Evolutionary conservation across 1,140 invertebrate species (phyloP).

Genomic region (Drosophila bifasciata): DNA sequence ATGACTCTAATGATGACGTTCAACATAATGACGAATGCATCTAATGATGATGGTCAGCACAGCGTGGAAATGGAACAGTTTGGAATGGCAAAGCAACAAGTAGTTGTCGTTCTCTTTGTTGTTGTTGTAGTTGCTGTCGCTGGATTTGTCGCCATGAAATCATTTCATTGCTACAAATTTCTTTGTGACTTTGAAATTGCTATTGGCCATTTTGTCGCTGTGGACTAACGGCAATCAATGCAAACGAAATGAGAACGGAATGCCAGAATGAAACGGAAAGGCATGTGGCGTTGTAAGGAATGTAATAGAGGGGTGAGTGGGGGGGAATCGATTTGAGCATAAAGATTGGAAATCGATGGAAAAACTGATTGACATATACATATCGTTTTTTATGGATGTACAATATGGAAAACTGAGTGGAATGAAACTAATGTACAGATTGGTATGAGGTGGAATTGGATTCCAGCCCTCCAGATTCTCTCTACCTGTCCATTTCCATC

Average conservation of each 20-base stretch:
- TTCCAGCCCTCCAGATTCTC: no score
- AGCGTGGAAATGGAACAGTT: slow-evolving; percentile 53
- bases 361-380: neutral
- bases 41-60: slow-evolving; percentile 30
- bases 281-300: slow-evolving; percentile 2
- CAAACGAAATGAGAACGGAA: slow-evolving; percentile 45
- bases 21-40: slow-evolving; percentile 4
- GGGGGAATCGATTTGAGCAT: neutral
- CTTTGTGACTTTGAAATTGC: slow-evolving; percentile 61
- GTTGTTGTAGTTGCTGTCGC: slow-evolving; percentile 3
- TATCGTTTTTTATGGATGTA: no score
- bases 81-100: slow-evolving; percentile 9
- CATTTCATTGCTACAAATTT: slow-evolving; percentile 57
- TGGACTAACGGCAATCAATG: slow-evolving; percentile 38
- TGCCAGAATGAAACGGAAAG: slow-evolving; percentile 37
- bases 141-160: slow-evolving; percentile 53
- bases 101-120: neutral
- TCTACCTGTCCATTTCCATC: no score
- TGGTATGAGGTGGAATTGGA: no score
- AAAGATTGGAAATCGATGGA: slow-evolving; percentile 1
- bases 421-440: no score
- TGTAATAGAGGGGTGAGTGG: slow-evolving; percentile 6
- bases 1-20: slow-evolving; percentile 23
- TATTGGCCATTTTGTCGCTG: slow-evolving; percentile 19
- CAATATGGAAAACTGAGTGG: no score